Evolutionary conservation across 30 jellyfish, hydroid and myxozoan species (phyloP), one percentile per base, ranked within the genome.

Genomic region (Hydractinia echinata): DNA sequence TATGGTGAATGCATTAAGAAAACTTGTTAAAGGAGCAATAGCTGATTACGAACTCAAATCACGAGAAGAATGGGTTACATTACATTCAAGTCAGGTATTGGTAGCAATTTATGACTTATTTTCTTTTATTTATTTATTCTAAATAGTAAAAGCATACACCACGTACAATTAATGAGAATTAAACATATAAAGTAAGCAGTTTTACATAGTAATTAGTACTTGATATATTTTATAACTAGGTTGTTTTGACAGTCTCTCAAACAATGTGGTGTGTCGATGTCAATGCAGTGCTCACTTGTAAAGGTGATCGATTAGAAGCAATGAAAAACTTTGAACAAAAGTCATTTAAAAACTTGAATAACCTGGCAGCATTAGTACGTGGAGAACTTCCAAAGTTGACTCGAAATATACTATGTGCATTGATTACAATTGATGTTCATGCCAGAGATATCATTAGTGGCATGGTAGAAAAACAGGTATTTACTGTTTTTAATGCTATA

Each of bases 361-460:
- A 83, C 55, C 95, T 93, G 14, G 99, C 99, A 4, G 96, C 96
- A 44, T 90, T 93, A 13, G 99, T 93, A 8, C 99, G 99, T 83
- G 96, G 96, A 53, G 85, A 81, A 39, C 88, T 93, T 4, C 96
- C 99, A 39, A 93, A 93, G 78, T 66, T 93, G 61, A 79, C 95
- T 4, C 72, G 99, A 82, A 87, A 89, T 79, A 93, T 89, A 8
- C 60, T 93, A 67, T 87, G 99, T 83, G 99, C 99, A 7, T 77
- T 93, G 88, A 93, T 93, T 51, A 93, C 99, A 10, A 93, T 92
- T n/a, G 98, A 92, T 74, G 98, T 92, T 54, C 98, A 92, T 61
- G 98, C 98, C 39, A 82, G 98, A 76, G 98, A 92, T 72, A 92
- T 92, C 62, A 83, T 92, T 10, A 81, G 95, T 8, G 98, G 95